Base-by-base conservation (phyloP, 2,797 vertebrate species). In the Sebastiscus albofasciatus region DNA sequence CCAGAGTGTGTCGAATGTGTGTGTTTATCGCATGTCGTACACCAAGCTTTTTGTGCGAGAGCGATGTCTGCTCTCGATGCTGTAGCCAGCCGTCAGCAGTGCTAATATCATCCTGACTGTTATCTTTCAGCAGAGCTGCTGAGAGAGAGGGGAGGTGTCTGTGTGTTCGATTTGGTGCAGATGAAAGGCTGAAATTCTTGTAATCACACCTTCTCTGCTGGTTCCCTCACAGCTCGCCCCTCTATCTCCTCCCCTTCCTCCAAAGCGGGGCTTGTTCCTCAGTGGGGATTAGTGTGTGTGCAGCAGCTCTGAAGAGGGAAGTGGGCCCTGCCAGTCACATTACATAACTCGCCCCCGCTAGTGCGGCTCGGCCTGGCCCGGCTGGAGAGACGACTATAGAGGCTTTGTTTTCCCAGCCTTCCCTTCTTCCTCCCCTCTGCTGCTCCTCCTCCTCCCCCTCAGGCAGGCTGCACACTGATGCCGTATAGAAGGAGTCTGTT, bases 301-400 rank as follows among this genome's bases (percentile, higher is more conserved):
- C 90, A 62, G 86, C 78, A 82, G 88, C 86, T 92, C 86, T 88
- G 88, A 93, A 90, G 88, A 89, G 94, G 93, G 90, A 94, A 94
- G 92, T 91, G 87, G 93, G 92, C 89, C 91, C 93, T 95, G 95
- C 93, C 94, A 96, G 95, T 96, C 94, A 94, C 92, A 94, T 96
- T 96, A 96, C 95, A 96, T 96, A 96, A 96, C 92, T 93, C 90
- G 92, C 94, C 91, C 91, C 87, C 90, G 77, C 90, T 89, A 86
- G 90, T 87, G 87, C 84, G 13, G 88, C 92, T 92, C 85, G 65
- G 89, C 85, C 87, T 90, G 90, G 90, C 93, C 93, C 73, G 93
- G 92, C 94, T 94, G 88, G 93, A 96, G 95, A 95, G 93, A 94
- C 93, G 81, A 96, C 95, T 96, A 95, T 96, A 95, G 95, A 90